Conservation (phyloP, 2,113 vertebrate species). For the Amia ocellicauda region DNA sequence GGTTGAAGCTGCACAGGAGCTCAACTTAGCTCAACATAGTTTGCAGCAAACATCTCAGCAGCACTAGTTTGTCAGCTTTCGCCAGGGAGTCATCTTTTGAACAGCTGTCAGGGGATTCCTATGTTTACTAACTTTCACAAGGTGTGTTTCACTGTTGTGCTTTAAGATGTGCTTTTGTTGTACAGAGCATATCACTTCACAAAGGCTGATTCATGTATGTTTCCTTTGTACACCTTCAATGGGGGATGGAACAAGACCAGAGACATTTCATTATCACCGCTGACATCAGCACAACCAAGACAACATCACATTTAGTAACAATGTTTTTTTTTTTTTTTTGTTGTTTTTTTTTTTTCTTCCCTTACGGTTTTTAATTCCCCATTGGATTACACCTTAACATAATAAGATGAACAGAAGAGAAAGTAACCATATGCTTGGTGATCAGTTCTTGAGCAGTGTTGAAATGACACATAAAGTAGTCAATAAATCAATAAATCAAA, state of each 20-base stretch:
- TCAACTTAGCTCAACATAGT: too few species aligned
- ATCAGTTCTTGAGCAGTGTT: background rate
- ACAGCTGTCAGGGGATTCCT: too few species aligned
- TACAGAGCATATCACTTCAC: conserved; percentile 47
- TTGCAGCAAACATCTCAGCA: too few species aligned
- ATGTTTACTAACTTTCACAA: conserved; percentile 36
- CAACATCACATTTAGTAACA: conserved; percentile 20
- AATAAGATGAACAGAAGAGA: background rate
- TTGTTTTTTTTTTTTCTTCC: background rate
- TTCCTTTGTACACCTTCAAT: conserved; percentile 36
- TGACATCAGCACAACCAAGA: conserved; percentile 44
- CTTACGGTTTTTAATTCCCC: background rate
- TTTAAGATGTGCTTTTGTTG: conserved; percentile 50
- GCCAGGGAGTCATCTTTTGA: too few species aligned
- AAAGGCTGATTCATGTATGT: conserved; percentile 35
- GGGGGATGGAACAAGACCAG: conserved; percentile 40
- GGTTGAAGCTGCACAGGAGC: too few species aligned
- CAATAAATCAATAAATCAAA: conserved; percentile 15
- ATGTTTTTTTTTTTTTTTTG: conserved; percentile 5
- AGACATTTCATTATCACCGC: conserved; percentile 35
- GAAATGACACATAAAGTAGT: conserved; percentile 7
- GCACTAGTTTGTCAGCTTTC: too few species aligned
- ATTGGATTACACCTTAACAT: background rate
- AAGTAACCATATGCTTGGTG: background rate
- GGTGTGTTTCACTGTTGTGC: conserved; percentile 43